Evolutionary conservation across 2,113 vertebrate species (phyloP), one percentile per base, ranked within the genome.

Genomic region (Deroptyus accipitrinus): DNA sequence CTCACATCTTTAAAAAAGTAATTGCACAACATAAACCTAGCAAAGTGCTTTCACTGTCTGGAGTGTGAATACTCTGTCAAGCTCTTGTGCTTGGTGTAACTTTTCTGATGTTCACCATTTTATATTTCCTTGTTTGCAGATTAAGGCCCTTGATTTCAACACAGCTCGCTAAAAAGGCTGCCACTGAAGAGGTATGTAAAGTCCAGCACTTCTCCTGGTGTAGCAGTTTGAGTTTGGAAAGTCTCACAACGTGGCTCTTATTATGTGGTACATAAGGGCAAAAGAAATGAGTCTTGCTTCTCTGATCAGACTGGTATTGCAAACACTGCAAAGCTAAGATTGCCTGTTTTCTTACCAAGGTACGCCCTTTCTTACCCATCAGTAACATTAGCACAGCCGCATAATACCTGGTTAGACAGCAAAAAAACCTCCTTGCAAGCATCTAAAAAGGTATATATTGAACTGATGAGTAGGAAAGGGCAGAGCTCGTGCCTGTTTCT

Each of bases 91-190:
- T 1, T 61, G 51, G 16, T 81, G n/a, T 83, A 87, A 67, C 31
- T 68, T 85, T 67, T 52, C 89, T 86, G 44, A 31, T 91, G 35
- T 77, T 96, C 37, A 63, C 57, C n/a, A 6, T 92, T 55, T 75
- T 57, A 76, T 48, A 57, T 77, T 84, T 92, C 88, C 67, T 93
- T 96, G 62, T 97, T 96, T 74, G 31, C 95, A 99, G 99, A 97
- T 97, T 99, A 96, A 98, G 98, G 93, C 99, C 99, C 3, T 96
- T 99, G 96, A 98, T 99, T 94, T 98, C 96, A 12, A 90, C 97
- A 13, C 99, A 98, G 67, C 97, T 98, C 18, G 88, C 92, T 42
- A 99, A 99, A 98, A 99, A 98, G 96, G 95, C 97, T 37, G 98
- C 98, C 1, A 59, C 95, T 6, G 98, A 98, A 92, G 97, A 99